Conservation (phyloP, 1,140 invertebrate species). For the Diorhabda elongata region DNA sequence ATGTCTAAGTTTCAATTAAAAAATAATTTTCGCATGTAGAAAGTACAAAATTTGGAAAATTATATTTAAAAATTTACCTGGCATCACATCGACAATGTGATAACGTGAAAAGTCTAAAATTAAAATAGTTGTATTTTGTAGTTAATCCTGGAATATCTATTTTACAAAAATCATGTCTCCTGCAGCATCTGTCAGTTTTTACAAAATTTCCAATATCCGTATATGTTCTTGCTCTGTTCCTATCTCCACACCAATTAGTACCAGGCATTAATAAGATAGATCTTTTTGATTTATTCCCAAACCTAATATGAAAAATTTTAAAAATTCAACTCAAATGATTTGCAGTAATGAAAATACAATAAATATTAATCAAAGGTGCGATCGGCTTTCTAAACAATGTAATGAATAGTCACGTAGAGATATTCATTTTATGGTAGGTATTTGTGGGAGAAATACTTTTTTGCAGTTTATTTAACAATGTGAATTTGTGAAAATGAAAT, state of each 20-base stretch:
- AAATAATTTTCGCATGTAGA: too few species aligned
- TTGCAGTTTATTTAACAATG: too few species aligned
- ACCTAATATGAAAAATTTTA: slow-evolving; percentile 4
- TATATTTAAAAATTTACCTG: slow-evolving; percentile 53
- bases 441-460: too few species aligned
- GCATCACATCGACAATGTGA: slow-evolving; percentile 82
- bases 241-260: slow-evolving; percentile 80
- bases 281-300: slow-evolving; percentile 13
- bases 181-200: slow-evolving; percentile 73
- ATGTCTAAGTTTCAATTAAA: too few species aligned
- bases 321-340: neutral
- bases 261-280: slow-evolving; percentile 60
- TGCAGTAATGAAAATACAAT: too few species aligned
- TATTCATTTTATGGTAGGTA: too few species aligned
- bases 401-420: too few species aligned
- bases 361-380: too few species aligned
- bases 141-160: slow-evolving; percentile 65
- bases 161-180: slow-evolving; percentile 72
- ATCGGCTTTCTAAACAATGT: too few species aligned
- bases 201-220: slow-evolving; percentile 64
- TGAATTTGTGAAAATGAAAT: too few species aligned
- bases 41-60: too few species aligned
- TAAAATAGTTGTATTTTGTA: slow-evolving; percentile 68
- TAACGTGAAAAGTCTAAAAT: slow-evolving; percentile 77
- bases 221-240: slow-evolving; percentile 59